Conservation (phyloP, 2,888 invertebrate species). For the Tachina lurida region DNA sequence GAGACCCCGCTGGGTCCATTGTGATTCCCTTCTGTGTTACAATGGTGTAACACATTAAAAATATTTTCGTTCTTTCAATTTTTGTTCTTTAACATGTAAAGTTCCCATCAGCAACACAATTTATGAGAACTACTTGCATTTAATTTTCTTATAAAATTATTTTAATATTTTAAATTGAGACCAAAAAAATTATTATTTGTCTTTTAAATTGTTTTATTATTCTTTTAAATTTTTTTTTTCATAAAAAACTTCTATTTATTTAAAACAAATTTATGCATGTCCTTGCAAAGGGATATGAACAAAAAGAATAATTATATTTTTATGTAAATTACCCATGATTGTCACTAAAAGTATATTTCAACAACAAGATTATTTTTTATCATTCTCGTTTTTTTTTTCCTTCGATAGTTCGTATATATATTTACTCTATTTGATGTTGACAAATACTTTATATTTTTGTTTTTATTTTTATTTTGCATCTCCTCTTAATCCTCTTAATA, state of each 20-base stretch:
- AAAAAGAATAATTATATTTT: slow-evolving; percentile 20
- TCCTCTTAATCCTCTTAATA: slow-evolving; percentile 43
- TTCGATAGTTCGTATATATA: slow-evolving; percentile 1
- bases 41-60: too few relatives aligned
- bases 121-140: too few relatives aligned
- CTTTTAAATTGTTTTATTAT: neutral
- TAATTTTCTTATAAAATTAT: neutral
- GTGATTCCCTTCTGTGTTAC: too few relatives aligned
- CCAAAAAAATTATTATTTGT: neutral
- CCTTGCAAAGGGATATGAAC: neutral
- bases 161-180: neutral
- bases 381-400: neutral
- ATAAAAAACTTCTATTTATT: neutral
- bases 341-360: slow-evolving; percentile 19
- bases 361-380: slow-evolving; percentile 1
- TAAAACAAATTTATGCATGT: slow-evolving; percentile 2
- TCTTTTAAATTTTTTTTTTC: neutral
- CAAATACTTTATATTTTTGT: slow-evolving; percentile 30
- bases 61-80: too few relatives aligned
- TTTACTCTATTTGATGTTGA: slow-evolving; percentile 40
- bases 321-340: slow-evolving; percentile 19
- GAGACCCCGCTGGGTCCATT: too few relatives aligned
- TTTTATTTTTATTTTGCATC: slow-evolving; percentile 10
- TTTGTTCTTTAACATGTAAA: too few relatives aligned
- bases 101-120: too few relatives aligned